These are phyloP conservation scores for Erynnis tages DNA, from an alignment of 2,888 invertebrate species.

Conservation along the genomic window DNA sequence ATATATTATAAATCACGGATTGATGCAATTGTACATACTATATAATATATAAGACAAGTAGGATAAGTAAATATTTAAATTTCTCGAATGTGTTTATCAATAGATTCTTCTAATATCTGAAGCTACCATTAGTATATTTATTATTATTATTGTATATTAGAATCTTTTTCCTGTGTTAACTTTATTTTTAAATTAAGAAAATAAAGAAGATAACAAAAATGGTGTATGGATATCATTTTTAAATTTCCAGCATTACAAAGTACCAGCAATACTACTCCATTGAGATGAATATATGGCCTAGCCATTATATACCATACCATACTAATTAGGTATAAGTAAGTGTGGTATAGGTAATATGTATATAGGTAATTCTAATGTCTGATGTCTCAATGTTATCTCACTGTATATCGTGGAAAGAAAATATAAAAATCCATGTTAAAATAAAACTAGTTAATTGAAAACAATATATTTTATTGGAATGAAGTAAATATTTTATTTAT, in stretches of 20 bases:
- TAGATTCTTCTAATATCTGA: background rate
- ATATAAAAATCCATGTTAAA: background rate
- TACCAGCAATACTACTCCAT: too few relatives aligned
- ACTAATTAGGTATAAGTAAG: too few relatives aligned
- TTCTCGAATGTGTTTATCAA: background rate
- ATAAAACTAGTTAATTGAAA: background rate
- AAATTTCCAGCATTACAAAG: too few relatives aligned
- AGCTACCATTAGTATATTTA: background rate
- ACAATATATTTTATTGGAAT: slow-evolving; percentile 22
- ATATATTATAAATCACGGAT: background rate
- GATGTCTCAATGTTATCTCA: too few relatives aligned
- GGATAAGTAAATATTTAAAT: background rate
- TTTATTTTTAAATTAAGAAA: slow-evolving; percentile 4
- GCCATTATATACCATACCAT: too few relatives aligned
- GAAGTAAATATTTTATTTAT: slow-evolving; percentile 13
- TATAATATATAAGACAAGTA: too few relatives aligned
- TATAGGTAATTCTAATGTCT: too few relatives aligned
- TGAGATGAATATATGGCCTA: too few relatives aligned
- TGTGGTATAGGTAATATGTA: too few relatives aligned
- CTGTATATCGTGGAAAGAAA: too few relatives aligned
- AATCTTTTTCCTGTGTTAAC: background rate
- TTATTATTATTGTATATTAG: background rate
- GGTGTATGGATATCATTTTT: background rate
- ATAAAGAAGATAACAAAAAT: slow-evolving; percentile 6
- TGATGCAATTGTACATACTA: background rate